Percentiles rank a stretch among this genome's conserved stretches.
These are phyloP conservation scores for Tenebrio molitor DNA, from an alignment of 1,140 invertebrate species.

Conservation along the genomic window DNA sequence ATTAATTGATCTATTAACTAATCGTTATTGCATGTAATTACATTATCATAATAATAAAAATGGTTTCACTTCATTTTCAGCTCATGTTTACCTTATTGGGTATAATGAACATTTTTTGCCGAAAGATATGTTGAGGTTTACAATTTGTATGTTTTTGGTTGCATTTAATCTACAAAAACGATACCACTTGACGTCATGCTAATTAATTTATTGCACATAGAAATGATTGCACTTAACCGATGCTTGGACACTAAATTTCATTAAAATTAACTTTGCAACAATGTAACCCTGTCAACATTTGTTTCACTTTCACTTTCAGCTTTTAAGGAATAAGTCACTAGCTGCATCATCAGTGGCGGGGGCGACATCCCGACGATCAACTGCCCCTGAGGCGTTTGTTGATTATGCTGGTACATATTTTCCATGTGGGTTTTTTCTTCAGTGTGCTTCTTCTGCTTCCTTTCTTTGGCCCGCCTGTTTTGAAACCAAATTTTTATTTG, in stretches of 20 bases:
- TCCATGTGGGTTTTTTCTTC: constrained; percentile 3
- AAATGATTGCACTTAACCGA: constrained; percentile 10
- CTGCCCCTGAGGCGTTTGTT: constrained; percentile 73
- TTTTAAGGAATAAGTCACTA: neutral
- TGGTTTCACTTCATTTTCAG: too few species aligned
- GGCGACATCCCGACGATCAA: constrained; percentile 84
- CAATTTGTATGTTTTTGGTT: too few species aligned
- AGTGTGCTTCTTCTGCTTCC: constrained; percentile 82
- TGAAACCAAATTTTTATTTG: constrained; percentile 91
- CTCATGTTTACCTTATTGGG: too few species aligned
- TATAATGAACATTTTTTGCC: too few species aligned
- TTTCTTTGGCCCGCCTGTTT: constrained; percentile 93
- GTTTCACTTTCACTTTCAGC: neutral
- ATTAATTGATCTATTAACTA: constrained; percentile 4
- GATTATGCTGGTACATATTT: neutral
- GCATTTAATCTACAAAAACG: neutral
- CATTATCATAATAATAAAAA: neutral
- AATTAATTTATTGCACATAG: constrained; percentile 16
- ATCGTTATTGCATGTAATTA: neutral
- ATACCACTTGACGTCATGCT: neutral
- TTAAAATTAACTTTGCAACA: too few species aligned
- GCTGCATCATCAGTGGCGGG: constrained; percentile 90
- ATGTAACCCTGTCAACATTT: neutral
- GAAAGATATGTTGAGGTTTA: neutral
- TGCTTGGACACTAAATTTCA: constrained; percentile 15